Evolutionary conservation across 2,888 invertebrate genomes (phyloP).

Genomic region (Syrphus vitripennis): DNA sequence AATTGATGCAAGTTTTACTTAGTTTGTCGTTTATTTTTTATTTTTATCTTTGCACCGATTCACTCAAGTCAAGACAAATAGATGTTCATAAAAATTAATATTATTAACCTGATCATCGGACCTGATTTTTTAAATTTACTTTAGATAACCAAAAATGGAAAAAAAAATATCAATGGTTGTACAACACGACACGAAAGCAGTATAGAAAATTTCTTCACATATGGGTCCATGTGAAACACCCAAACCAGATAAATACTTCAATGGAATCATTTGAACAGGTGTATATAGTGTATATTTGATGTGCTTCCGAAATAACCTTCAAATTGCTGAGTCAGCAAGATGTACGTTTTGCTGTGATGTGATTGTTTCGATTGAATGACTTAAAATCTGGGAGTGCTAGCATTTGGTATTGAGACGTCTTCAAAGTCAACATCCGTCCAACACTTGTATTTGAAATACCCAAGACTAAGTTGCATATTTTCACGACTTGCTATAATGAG

Average conservation of each 20-base stretch:
- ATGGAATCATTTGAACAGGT: not conserved
- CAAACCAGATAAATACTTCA: not conserved
- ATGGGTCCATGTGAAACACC: not conserved
- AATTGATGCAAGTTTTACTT: not conserved
- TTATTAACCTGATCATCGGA: not conserved
- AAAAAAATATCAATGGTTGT: no score
- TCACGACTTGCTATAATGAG: not conserved
- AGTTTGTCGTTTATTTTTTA: not conserved
- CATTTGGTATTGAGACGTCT: not conserved
- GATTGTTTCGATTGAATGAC: not conserved
- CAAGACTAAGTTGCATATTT: not conserved
- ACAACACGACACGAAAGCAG: no score
- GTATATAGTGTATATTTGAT: not conserved
- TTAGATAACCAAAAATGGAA: not conserved
- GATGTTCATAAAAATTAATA: not conserved
- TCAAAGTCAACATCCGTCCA: conserved; percentile 1
- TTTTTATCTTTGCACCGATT: not conserved
- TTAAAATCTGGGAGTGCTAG: not conserved
- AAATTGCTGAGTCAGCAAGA: not conserved
- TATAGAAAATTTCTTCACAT: not conserved
- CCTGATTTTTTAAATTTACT: not conserved
- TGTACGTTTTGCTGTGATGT: not conserved
- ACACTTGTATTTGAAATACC: not conserved
- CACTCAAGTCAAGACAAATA: not conserved
- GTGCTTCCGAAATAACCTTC: not conserved